These are phyloP conservation scores for Pipa parva DNA, from an alignment of 2,113 vertebrate genomes.

Conservation along the genomic window DNA sequence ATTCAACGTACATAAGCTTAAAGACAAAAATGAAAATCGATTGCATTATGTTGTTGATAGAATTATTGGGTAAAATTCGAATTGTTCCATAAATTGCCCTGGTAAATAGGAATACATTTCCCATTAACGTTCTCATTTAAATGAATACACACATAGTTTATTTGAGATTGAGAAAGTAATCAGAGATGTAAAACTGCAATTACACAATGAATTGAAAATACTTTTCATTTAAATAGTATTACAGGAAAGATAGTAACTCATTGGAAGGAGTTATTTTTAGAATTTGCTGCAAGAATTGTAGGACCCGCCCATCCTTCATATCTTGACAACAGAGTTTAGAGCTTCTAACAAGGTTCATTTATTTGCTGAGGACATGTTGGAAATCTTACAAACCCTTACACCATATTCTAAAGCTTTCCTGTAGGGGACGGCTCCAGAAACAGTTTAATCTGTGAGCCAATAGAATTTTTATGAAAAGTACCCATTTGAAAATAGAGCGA, in stretches of 20 bases:
- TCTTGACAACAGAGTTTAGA: constrained; percentile 16
- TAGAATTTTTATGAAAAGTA: background rate
- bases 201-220: background rate
- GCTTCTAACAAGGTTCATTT: constrained; percentile 36
- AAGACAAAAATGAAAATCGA: no score
- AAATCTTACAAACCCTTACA: constrained; percentile 28
- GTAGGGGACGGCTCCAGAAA: background rate
- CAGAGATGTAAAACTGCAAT: constrained; percentile 27
- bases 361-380: constrained; percentile 48
- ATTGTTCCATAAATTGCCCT: constrained; percentile 13
- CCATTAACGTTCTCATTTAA: constrained; percentile 3
- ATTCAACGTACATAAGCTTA: no score
- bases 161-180: background rate
- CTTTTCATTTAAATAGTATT: background rate
- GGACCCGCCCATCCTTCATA: constrained; percentile 30
- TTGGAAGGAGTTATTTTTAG: constrained; percentile 38
- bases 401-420: constrained; percentile 2
- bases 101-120: background rate
- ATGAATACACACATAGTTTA: background rate
- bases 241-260: constrained; percentile 28
- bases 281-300: constrained; percentile 9
- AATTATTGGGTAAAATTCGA: no score
- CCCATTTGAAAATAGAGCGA: no score
- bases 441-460: no score
- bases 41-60: no score